Conservation (phyloP, 2,888 invertebrate genomes). For the Dynastes maya region DNA sequence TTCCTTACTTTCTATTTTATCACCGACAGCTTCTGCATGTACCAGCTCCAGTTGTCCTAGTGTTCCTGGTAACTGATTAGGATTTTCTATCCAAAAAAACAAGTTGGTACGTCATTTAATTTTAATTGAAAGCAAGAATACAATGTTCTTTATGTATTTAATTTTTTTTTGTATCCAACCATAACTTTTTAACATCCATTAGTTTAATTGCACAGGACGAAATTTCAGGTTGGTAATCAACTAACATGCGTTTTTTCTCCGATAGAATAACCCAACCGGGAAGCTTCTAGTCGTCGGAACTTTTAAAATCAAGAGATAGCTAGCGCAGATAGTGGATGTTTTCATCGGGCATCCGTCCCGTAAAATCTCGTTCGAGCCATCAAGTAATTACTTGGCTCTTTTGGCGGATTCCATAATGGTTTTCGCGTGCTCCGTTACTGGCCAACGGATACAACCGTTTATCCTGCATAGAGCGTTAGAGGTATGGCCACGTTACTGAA, state of each 20-base stretch:
- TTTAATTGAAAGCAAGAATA: too few species aligned
- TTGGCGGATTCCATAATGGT: slow-evolving; percentile 35
- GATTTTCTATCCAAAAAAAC: too few species aligned
- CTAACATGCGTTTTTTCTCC: neutral
- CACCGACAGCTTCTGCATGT: too few species aligned
- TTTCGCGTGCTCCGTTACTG: neutral
- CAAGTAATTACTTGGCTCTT: slow-evolving; percentile 62
- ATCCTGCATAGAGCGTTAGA: too few species aligned
- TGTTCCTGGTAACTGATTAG: too few species aligned
- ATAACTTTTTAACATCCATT: neutral
- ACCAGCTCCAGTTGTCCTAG: too few species aligned
- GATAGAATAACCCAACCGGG: neutral
- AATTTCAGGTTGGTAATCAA: neutral
- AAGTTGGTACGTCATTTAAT: too few species aligned
- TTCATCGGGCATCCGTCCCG: slow-evolving; percentile 12
- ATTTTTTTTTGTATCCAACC: too few species aligned
- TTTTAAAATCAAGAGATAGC: slow-evolving; percentile 3
- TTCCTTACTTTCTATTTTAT: too few species aligned
- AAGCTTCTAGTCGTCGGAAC: slow-evolving; percentile 51
- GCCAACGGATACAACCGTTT: neutral
- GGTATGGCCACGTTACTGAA: slow-evolving; percentile 4
- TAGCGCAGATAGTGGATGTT: neutral
- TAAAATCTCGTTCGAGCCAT: slow-evolving; percentile 60
- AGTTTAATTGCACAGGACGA: slow-evolving; percentile 7
- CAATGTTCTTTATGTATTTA: too few species aligned